phyloP scores from a whole-genome alignment of 2,113 vertebrate species.

The Bolborhynchus lineola region DNA sequence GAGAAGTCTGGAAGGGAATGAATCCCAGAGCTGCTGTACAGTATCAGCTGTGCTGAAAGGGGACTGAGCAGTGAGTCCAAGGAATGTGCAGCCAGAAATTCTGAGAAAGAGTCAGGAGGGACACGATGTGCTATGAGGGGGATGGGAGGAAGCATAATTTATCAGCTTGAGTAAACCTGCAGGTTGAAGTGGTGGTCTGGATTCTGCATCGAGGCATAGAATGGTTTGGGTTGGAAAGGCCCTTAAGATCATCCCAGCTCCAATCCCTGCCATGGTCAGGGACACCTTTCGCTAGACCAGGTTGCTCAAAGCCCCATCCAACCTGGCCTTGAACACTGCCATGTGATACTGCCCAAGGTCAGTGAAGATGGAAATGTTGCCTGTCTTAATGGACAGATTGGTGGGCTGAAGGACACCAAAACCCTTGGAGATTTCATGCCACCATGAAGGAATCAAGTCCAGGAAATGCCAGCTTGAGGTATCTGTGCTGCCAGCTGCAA shows the following conservation, averaged over 20 bases:
- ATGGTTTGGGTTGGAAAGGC: neutral
- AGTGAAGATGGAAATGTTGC: neutral
- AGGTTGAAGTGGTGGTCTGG: neutral
- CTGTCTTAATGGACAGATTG: accelerated
- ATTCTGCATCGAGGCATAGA: neutral
- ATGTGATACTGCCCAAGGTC: neutral
- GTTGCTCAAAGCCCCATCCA: neutral
- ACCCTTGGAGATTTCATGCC: neutral
- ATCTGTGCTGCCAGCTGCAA: neutral
- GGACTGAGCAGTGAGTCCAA: neutral
- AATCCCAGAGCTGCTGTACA: neutral
- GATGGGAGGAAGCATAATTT: neutral
- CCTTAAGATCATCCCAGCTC: neutral
- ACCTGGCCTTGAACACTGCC: neutral
- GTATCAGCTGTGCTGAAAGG: conserved; percentile 6
- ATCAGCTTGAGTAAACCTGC: neutral
- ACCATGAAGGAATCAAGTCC: neutral
- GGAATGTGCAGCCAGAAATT: conserved; percentile 28
- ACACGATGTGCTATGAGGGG: neutral
- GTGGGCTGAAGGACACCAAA: neutral
- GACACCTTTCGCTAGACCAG: neutral
- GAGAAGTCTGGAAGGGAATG: neutral
- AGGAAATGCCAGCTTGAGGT: neutral
- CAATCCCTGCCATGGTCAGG: neutral
- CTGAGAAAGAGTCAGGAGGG: conserved; percentile 22